These are phyloP conservation scores for Prionailurus viverrinus DNA, from an alignment of 2,113 vertebrate species.

Conservation along the genomic window DNA sequence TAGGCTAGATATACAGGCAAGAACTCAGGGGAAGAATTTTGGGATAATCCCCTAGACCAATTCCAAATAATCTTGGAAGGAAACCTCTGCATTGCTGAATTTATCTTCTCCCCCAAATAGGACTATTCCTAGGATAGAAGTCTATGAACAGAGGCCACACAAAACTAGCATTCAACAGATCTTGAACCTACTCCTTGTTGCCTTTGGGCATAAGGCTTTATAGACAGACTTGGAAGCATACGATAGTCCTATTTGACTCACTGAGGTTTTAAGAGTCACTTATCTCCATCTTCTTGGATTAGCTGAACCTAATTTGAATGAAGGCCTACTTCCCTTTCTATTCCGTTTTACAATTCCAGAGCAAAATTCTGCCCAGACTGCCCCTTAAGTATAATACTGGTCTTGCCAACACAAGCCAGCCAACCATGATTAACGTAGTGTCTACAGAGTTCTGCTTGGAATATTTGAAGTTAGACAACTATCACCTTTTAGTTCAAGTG, in stretches of 20 bases:
- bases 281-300: not conserved
- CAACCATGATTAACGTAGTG: rapidly evolving
- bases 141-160: not conserved
- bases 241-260: not conserved
- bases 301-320: not conserved
- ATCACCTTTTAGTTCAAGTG: not conserved
- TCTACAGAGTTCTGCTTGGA: not conserved
- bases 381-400: not conserved
- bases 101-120: not conserved
- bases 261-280: not conserved
- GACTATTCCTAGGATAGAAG: not conserved
- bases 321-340: not conserved
- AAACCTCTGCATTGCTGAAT: not conserved
- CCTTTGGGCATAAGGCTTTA: not conserved
- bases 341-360: not conserved
- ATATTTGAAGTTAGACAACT: not conserved
- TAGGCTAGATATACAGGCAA: not conserved
- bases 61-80: not conserved
- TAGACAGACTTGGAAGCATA: not conserved
- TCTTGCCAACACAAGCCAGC: not conserved
- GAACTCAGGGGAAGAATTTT: not conserved
- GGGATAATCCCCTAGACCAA: not conserved
- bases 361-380: not conserved
- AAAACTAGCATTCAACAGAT: not conserved
- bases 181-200: not conserved